Percentiles rank a stretch among this genome's conserved stretches.
These are phyloP conservation scores for Enteromius radiatus DNA, from an alignment of 2,797 vertebrate genomes.

Conservation along the genomic window DNA sequence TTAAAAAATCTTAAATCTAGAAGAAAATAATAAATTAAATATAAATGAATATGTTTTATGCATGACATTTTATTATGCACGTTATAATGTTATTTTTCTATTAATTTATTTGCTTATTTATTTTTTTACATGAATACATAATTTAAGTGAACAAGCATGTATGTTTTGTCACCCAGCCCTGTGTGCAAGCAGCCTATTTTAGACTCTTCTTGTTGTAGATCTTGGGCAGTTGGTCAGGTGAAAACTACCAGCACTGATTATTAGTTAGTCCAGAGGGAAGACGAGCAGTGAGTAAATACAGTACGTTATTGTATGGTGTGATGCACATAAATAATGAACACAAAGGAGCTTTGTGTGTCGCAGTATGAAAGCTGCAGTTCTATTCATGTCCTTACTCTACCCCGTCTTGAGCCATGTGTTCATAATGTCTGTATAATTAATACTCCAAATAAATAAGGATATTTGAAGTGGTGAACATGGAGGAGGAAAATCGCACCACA, in stretches of 20 bases:
- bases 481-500: background rate
- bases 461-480: background rate
- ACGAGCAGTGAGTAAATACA: slow-evolving; percentile 46
- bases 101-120: background rate
- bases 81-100: too few species aligned
- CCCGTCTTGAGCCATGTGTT: background rate
- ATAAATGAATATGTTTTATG: too few species aligned
- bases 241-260: slow-evolving; percentile 53
- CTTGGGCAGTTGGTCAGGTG: slow-evolving; percentile 6
- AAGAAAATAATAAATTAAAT: too few species aligned
- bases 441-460: background rate
- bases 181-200: background rate
- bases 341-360: slow-evolving; percentile 36
- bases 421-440: slow-evolving; percentile 16
- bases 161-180: background rate
- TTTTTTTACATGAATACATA: too few species aligned
- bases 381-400: background rate
- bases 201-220: background rate
- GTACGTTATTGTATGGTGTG: slow-evolving; percentile 62
- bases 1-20: too few species aligned
- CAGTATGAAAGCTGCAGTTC: slow-evolving; percentile 14
- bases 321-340: slow-evolving; percentile 69
- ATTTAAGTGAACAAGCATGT: too few species aligned
- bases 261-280: slow-evolving; percentile 56
- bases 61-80: too few species aligned